These are phyloP conservation scores for Aldabrachelys gigantea DNA, from an alignment of 2,113 vertebrate species.

Conservation along the genomic window DNA sequence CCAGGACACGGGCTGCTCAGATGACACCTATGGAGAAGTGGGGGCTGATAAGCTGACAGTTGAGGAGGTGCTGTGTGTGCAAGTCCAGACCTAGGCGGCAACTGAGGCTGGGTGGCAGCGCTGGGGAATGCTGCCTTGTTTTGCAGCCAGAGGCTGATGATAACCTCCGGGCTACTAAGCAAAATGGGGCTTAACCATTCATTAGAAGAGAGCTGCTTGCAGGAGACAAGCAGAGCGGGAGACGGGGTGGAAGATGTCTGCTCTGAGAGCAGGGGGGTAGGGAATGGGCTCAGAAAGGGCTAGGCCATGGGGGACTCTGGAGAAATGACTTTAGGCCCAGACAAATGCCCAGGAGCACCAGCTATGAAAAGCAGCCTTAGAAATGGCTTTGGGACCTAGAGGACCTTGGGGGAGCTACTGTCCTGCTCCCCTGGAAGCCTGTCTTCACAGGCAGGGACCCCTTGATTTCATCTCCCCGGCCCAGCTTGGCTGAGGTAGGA, in stretches of 20 bases:
- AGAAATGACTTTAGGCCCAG: background rate
- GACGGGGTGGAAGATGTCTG: no score
- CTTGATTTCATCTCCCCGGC: background rate
- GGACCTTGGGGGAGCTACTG: background rate
- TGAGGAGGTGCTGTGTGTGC: background rate
- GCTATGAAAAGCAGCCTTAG: background rate
- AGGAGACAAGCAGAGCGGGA: background rate
- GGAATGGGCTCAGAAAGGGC: background rate
- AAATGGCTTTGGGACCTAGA: background rate
- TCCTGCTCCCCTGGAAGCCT: background rate
- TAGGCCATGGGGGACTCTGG: background rate
- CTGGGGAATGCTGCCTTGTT: rapidly evolving
- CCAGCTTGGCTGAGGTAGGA: background rate
- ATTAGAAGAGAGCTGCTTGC: background rate
- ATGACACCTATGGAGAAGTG: background rate
- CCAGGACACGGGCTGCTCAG: background rate
- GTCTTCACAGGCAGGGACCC: background rate
- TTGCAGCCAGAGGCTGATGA: background rate
- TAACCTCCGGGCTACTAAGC: background rate
- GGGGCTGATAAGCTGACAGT: background rate
- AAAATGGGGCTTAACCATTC: background rate
- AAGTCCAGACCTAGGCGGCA: background rate
- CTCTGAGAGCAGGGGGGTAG: background rate
- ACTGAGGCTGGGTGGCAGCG: background rate
- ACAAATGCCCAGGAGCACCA: background rate